A percentile compares a stretch with the other conserved stretches of the same genome.
Conservation (phyloP, 2,797 vertebrate genomes). For the Nasua narica region DNA sequence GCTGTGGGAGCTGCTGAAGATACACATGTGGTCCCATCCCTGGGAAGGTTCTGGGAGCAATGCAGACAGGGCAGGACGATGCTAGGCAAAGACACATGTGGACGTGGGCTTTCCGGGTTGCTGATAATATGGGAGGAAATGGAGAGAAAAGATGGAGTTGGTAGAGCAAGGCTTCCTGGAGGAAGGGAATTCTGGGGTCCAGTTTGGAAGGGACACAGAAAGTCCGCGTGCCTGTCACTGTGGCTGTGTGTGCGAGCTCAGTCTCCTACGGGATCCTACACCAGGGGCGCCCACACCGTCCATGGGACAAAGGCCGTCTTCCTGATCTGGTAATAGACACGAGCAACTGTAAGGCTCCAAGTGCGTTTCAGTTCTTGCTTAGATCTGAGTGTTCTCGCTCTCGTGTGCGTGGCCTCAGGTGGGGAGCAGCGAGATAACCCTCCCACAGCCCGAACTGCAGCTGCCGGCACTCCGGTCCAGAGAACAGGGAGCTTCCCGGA, state of each 20-base stretch:
- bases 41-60: neutral
- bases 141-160: neutral
- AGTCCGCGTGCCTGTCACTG: accelerated
- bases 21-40: neutral
- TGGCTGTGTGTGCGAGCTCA: neutral
- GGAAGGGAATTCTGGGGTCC: neutral
- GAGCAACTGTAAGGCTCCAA: neutral
- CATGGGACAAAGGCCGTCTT: accelerated
- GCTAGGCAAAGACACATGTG: neutral
- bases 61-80: neutral
- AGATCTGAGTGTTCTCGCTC: neutral
- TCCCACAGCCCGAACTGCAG: neutral
- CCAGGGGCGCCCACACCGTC: accelerated
- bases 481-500: constrained; percentile 58
- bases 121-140: neutral
- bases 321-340: neutral
- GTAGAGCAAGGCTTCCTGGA: neutral
- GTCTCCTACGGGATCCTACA: accelerated
- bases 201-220: neutral
- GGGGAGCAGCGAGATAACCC: constrained; percentile 2
- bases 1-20: neutral
- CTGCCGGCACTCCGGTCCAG: constrained; percentile 41
- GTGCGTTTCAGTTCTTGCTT: neutral
- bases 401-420: neutral
- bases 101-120: neutral